Evolutionary conservation across 1,140 invertebrate genomes (phyloP), one percentile per base, ranked within the genome.

Genomic region (Macrostomum lignano): DNA sequence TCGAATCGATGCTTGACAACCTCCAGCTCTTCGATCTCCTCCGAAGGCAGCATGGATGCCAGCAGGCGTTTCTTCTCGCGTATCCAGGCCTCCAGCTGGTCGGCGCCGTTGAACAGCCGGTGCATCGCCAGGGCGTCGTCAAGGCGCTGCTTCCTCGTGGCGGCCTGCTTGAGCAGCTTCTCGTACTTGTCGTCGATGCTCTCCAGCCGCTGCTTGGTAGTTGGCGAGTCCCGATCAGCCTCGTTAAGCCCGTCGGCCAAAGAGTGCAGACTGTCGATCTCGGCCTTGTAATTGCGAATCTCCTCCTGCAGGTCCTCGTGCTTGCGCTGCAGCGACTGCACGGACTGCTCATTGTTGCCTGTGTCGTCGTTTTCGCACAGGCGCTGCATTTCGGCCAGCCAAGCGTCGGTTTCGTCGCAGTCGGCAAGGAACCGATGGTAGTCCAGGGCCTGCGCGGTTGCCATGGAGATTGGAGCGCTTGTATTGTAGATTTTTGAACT

Each of bases 361-460:
- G 93, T 86, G 61, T 96, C 88, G 52, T 96, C 86, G 35, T 78
- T 88, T 1, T 81, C 88, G 0, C 96, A 84, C 37, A 96, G 63
- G 36, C 82, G 67, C 21, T 91, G 59, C 6, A 79, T 88, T 52
- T 98, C 88, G 40, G 93, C 52, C 77, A 96, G 88, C 79, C 84
- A 94, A 43, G 81, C 79, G 48, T 96, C 88, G 29, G 94, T 73
- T 55, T 96, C 88, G 57, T 93, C 88, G 17, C 86, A 86, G 63
- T 98, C 86, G 19, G 86, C 77, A 53, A 96, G 93, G 53, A 96
- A 70, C 65, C 93, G 86, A 61, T 94, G 88, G 56, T 81, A 94
- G 48, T 93, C 79, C 3, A 96, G 82, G 21, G 84, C 86, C 42
- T 93, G 84, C 49, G 79, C 73, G 4, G 17, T 13, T 28, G 14